Base-by-base conservation (phyloP, 2,888 invertebrate species). In the Syrphus vitripennis region DNA sequence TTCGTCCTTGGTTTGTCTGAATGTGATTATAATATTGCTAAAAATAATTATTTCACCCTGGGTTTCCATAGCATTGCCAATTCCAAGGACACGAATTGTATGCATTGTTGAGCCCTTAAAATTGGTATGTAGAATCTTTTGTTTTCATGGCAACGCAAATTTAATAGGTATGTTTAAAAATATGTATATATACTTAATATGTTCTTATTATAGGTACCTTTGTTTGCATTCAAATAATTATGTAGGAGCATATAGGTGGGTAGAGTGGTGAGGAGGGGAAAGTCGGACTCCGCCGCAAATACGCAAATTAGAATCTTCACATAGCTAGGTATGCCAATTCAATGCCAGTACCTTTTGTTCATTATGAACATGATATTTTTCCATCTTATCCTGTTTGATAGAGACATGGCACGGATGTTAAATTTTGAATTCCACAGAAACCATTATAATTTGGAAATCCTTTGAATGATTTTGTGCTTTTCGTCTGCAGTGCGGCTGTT, bases 251-350 rank as follows among this genome's bases (percentile, higher is more conserved):
- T 34, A 10, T 10, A 34, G 34, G 34, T 24, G 50, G 45, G 19
- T 31, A 31, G 5, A 9, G 42, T 19, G 45, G 10, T 21, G 48
- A 12, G 0, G 1, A 9, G 12, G 0, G 48, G 34, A 12, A 34
- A 34, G 48, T 14, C 14, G 1, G 21, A 21, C 14, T 1, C 2
- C 5, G 6, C 48, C 29, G 48, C 0, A 24, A 50, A 59, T n/a
- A 37, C 48, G 59, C 21, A n/a, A 3, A 59, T 77, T 77, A n/a
- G n/a, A n/a, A 61, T 59, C 29, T 59, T 50, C 26, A 16, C n/a
- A 63, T n/a, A n/a, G n/a, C n/a, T n/a, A n/a, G n/a, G n/a, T n/a
- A n/a, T 59, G 69, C 12, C 59, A 59, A 50, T 50, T 19, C 16
- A 24, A 45, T 19, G 12, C 14, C 50, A 34, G 48, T 31, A 6